Percentiles rank a stretch among this genome's conserved stretches.
phyloP scores from a whole-genome alignment of 2,113 vertebrate genomes.

The Tor tambroides region DNA sequence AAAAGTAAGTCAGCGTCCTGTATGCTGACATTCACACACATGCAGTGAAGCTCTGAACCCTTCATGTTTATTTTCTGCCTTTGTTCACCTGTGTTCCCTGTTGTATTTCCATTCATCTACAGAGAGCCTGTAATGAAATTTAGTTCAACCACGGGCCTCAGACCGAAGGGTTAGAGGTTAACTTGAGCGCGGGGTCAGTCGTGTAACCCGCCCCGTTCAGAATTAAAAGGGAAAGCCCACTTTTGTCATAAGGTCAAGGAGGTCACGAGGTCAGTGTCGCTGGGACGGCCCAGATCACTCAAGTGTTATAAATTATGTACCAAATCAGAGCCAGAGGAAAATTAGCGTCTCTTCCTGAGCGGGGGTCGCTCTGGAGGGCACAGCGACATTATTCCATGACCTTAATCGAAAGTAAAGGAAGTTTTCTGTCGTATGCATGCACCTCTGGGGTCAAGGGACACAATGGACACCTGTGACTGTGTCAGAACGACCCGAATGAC shows the following conservation, averaged over 20 bases:
- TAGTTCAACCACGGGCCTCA: conserved; percentile 77
- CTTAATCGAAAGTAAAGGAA: conserved; percentile 75
- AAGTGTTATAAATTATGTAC: conserved; percentile 65
- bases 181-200: conserved; percentile 73
- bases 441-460: conserved; percentile 71
- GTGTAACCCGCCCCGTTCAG: conserved; percentile 72
- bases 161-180: conserved; percentile 78
- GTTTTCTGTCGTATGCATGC: conserved; percentile 58
- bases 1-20: no score
- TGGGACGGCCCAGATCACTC: conserved; percentile 67
- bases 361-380: conserved; percentile 66
- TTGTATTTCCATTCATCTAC: conserved; percentile 62
- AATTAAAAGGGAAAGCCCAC: conserved; percentile 81
- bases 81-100: background rate
- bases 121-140: conserved; percentile 80
- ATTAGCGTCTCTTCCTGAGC: conserved; percentile 67
- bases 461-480: conserved; percentile 68
- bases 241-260: conserved; percentile 79
- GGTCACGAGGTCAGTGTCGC: conserved; percentile 80
- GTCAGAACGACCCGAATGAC: background rate
- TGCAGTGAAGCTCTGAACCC: no score
- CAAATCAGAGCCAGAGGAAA: conserved; percentile 67
- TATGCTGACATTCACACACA: no score
- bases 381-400: conserved; percentile 57
- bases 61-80: no score